Percentiles rank a stretch among this genome's conserved stretches.
Conservation (phyloP, 1,140 invertebrate genomes). For the Ips nitidus region DNA sequence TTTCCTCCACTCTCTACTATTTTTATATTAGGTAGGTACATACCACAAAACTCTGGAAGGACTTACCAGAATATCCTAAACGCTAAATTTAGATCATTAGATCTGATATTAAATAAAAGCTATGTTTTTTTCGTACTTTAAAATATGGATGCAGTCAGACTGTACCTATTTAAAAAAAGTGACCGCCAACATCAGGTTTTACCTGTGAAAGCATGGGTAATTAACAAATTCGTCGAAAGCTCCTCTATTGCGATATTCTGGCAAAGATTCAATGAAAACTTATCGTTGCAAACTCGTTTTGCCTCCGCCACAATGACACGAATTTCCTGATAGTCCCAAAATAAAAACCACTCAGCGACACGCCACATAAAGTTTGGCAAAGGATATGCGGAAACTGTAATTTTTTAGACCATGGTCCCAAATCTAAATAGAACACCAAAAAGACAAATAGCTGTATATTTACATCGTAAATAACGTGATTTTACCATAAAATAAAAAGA, state of each 20-base stretch:
- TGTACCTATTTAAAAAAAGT: too few species aligned
- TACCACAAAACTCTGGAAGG: too few species aligned
- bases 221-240: conserved; percentile 13
- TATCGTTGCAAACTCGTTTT: too few species aligned
- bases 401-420: neutral
- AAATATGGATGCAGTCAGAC: too few species aligned
- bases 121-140: too few species aligned
- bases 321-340: conserved; percentile 16
- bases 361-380: conserved; percentile 8
- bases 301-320: neutral
- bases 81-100: too few species aligned
- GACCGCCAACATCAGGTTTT: neutral
- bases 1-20: too few species aligned
- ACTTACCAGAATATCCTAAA: too few species aligned
- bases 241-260: conserved; percentile 6
- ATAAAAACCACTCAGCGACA: conserved; percentile 11
- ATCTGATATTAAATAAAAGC: too few species aligned
- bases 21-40: too few species aligned
- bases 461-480: neutral
- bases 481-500: neutral
- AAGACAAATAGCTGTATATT: neutral
- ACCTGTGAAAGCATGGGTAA: neutral
- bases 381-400: conserved; percentile 11
- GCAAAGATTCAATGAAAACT: conserved; percentile 10
- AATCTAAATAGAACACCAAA: neutral